phyloP scores from a whole-genome alignment of 2,888 invertebrate genomes.

The Dicyrtoma fusca region DNA sequence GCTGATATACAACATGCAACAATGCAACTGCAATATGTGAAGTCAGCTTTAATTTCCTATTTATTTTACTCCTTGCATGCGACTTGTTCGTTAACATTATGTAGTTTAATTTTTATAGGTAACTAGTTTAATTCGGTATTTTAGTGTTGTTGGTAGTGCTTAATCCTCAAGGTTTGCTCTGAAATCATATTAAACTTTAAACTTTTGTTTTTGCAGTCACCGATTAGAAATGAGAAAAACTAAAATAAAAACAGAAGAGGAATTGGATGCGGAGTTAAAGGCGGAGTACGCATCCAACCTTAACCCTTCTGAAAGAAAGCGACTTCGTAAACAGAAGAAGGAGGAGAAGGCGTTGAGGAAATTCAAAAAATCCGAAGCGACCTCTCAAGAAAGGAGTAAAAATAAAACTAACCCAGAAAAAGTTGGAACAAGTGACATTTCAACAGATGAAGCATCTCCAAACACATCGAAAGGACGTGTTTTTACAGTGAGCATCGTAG shows the following conservation, averaged over 20 bases:
- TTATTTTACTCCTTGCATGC: too few species aligned
- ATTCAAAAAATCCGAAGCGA: slow-evolving; percentile 56
- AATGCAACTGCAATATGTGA: too few species aligned
- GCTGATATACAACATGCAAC: too few species aligned
- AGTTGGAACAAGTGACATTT: slow-evolving; percentile 25
- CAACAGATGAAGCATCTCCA: neutral
- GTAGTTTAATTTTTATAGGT: too few species aligned
- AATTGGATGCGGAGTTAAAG: slow-evolving; percentile 19
- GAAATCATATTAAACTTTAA: too few species aligned
- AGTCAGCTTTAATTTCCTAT: too few species aligned
- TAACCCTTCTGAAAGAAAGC: slow-evolving; percentile 71
- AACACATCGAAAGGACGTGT: slow-evolving; percentile 60
- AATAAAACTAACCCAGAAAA: slow-evolving; percentile 63
- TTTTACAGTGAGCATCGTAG: slow-evolving; percentile 84
- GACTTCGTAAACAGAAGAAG: slow-evolving; percentile 71
- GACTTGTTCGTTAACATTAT: too few species aligned
- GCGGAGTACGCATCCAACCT: slow-evolving; percentile 59
- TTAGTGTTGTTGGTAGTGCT: too few species aligned
- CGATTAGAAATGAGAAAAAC: too few species aligned
- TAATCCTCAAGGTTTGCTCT: too few species aligned
- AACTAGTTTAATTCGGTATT: too few species aligned
- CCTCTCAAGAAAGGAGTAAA: slow-evolving; percentile 63
- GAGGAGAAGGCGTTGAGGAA: slow-evolving; percentile 73
- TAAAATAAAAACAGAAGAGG: neutral
- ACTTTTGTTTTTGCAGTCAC: too few species aligned